These are phyloP conservation scores for Ailuropoda melanoleuca DNA, from an alignment of 2,113 vertebrate species.

Conservation along the genomic window DNA sequence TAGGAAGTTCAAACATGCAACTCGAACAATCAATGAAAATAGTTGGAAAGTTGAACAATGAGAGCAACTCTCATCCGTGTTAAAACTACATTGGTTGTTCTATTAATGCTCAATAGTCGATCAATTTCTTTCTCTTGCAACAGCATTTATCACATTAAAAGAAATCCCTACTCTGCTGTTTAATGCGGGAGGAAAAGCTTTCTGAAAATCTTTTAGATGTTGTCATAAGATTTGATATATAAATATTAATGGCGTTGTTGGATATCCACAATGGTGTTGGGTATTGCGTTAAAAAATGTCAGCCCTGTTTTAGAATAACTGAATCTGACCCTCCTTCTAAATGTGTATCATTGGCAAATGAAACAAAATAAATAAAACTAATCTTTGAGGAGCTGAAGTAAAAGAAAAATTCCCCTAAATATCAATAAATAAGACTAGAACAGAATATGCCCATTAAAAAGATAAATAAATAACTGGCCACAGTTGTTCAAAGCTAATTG, in stretches of 20 bases:
- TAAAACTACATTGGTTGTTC: neutral
- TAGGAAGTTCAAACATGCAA: neutral
- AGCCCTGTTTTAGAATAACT: neutral
- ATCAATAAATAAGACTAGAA: conserved; percentile 82
- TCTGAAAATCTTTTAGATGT: neutral
- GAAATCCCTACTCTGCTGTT: neutral
- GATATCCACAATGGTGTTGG: no score
- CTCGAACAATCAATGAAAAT: neutral
- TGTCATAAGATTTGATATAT: neutral
- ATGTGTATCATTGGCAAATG: conserved; percentile 31
- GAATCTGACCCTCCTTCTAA: conserved; percentile 36
- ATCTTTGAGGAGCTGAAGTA: conserved; percentile 65
- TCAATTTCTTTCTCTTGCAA: neutral
- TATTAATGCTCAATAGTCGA: neutral
- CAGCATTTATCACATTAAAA: neutral
- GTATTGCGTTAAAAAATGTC: conserved; percentile 37
- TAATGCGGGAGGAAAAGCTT: neutral
- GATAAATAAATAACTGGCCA: neutral
- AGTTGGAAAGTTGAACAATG: neutral
- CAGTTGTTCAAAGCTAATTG: neutral
- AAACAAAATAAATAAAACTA: conserved; percentile 69
- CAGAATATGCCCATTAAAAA: conserved; percentile 74
- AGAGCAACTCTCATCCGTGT: neutral
- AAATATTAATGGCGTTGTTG: conserved; percentile 3
- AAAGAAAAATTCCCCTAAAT: conserved; percentile 63